Evolutionary conservation across 2,888 invertebrate species (phyloP), one percentile per base, ranked within the genome.

Genomic region (Megamerina dolium): DNA sequence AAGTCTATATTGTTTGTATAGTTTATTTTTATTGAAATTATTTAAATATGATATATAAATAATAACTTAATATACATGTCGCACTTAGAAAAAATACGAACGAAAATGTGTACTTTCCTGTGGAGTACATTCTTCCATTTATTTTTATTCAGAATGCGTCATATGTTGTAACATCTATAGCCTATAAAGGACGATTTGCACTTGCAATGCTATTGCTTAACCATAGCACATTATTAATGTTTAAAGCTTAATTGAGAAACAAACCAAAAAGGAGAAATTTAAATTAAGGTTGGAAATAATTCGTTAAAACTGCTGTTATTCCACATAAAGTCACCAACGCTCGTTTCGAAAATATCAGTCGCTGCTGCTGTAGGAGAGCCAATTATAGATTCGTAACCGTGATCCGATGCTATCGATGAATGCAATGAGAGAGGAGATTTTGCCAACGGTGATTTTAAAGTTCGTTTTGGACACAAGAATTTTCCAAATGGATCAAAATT

Each of bases 261-360:
- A 18, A 0, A 34, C n/a, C n/a, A n/a, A n/a, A n/a, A n/a, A n/a
- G n/a, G n/a, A n/a, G n/a, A n/a, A n/a, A n/a, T 42, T 54, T 75
- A 86, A 41, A 81, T 76, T 60, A 87, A 73, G 49, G 79, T 79
- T 27, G 87, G 87, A 70, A 88, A 88, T 55, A 88, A 71, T 70
- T 87, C 86, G 48, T 83, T 81, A 58, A 87, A 81, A 56, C 82
- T 82, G 61, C 81, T 81, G 14, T 42, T 45, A 61, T 83, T 82
- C 84, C 85, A 86, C 59, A 82, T 75, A 62, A 85, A 83, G 61
- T 82, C 64, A 8, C 62, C 64, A 14, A 54, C 57, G 2, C 55
- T 54, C 10, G 47, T 45, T n/a, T 62, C 53, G 43, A 56, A 46
- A 37, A 58, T 53, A 40, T 63, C 48, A 27, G 60, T 39, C 13